Evolutionary conservation across 2,797 vertebrate species (phyloP).

Genomic region (Parauchenoglanis ngamensis): DNA sequence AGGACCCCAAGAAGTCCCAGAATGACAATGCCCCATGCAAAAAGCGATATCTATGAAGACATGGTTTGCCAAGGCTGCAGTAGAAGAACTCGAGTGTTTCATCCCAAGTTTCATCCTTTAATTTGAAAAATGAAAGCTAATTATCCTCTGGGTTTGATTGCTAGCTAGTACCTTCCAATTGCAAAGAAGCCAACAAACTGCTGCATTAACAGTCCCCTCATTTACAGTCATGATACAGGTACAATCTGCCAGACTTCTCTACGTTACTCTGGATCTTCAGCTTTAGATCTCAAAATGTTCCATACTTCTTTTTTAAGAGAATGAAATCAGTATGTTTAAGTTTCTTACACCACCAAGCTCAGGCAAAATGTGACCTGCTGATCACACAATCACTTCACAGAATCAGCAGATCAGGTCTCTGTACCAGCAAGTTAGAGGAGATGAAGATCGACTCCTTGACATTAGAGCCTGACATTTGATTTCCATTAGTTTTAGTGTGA

Average conservation of each 20-base stretch:
- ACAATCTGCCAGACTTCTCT: not conserved
- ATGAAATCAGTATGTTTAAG: not conserved
- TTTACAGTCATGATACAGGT: not conserved
- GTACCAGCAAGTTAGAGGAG: not conserved
- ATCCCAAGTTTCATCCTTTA: not conserved
- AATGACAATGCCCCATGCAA: not conserved
- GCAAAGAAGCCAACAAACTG: not conserved
- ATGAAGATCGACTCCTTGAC: not conserved
- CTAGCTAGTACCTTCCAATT: not conserved
- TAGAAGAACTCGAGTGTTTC: not conserved
- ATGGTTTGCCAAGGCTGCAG: not conserved
- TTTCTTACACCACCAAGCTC: not conserved
- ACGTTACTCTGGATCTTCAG: not conserved
- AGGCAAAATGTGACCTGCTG: not conserved
- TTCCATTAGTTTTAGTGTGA: not conserved
- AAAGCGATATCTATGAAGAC: not conserved
- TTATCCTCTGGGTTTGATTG: not conserved
- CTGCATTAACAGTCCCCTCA: not conserved
- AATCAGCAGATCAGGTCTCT: constrained; percentile 2
- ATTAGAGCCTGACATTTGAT: constrained; percentile 12
- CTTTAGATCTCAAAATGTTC: not conserved
- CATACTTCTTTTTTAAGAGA: not conserved
- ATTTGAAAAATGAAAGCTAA: not conserved
- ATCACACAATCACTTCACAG: not conserved
- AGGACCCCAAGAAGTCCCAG: too few relatives aligned